Percentiles rank a stretch among this genome's conserved stretches.
Conservation (phyloP, 2,888 invertebrate genomes). For the Ophioninae sp. region DNA sequence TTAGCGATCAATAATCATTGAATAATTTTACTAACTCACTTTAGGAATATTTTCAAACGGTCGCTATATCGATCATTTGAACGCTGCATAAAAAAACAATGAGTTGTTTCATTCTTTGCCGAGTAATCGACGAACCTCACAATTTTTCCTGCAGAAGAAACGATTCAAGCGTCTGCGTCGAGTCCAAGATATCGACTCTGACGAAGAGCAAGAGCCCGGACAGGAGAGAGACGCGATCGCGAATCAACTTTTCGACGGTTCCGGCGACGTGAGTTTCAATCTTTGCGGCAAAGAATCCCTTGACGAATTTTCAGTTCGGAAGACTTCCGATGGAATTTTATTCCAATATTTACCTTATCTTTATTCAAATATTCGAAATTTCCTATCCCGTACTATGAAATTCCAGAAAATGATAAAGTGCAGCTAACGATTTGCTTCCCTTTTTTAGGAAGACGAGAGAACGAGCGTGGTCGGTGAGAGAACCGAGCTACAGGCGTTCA, state of each 20-base stretch:
- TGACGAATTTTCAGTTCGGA: neutral
- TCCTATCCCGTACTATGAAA: too few species aligned
- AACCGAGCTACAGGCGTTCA: conserved; percentile 85
- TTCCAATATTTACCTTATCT: neutral
- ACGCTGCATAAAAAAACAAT: neutral
- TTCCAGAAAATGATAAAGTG: neutral
- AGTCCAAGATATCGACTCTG: conserved; percentile 95
- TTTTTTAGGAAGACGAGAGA: conserved; percentile 91
- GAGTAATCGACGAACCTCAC: neutral
- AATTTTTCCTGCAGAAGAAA: conserved; percentile 85
- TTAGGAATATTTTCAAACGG: too few species aligned
- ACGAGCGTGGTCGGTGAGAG: conserved; percentile 87
- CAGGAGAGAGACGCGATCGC: conserved; percentile 94
- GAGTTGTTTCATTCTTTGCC: neutral
- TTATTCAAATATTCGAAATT: conserved; percentile 68
- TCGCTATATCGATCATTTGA: neutral
- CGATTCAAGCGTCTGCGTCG: conserved; percentile 92
- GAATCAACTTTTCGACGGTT: conserved; percentile 92
- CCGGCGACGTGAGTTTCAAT: conserved; percentile 87
- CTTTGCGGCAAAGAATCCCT: neutral
- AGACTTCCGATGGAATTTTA: too few species aligned
- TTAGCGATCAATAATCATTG: neutral
- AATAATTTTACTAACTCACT: too few species aligned
- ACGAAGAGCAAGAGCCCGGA: conserved; percentile 90
- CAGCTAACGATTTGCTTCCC: neutral